Base-by-base conservation (phyloP, 2,888 invertebrate species). In the Latheticus oryzae region DNA sequence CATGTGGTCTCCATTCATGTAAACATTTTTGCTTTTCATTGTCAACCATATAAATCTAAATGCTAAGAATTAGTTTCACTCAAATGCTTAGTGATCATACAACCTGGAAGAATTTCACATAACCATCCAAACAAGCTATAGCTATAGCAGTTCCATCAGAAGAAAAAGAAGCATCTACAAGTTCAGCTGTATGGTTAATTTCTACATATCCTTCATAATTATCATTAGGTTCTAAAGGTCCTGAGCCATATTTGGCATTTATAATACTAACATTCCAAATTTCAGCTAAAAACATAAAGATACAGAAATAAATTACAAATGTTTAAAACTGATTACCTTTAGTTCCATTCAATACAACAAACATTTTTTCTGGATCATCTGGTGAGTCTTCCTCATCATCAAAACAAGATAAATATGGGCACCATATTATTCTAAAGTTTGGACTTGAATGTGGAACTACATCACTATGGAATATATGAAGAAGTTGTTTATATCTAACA, bases 101-200 rank as follows among this genome's bases (percentile, higher is more conserved):
- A 67, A 87, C 87, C 83, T 96, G 94, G 78, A 93, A 96, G 81
- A 97, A 97, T 78, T 93, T 91, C 38, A 97, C 93, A 71, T 87
- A 85, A 42, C 97, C 97, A 79, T 95, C 95, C 0, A 85, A 81
- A 71, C 91, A 89, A 17, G 94, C 95, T 24, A 95, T 93, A 32
- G 96, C 95, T 53, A 97, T 84, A 5, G 96, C 96, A 9, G 94
- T 93, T 17, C 95, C 97, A 81, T 97, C 97, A 0, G 96, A 95
- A 32, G 95, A 93, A 78, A 97, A 91, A 21, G 93, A 88, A 5
- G 93, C 93, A 80, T 93, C 93, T 8, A 91, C 86, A 40, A 96
- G 87, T 12, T 85, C 82, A 70, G 85, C 80, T 0, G 81, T 77
- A 69, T 87, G 86, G 60, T 79, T 80, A 51, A 87, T 84, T 74